A percentile compares a stretch with the other conserved stretches of the same genome.
These are phyloP conservation scores for Capreolus pygargus DNA, from an alignment of 2,113 vertebrate genomes.

Conservation along the genomic window DNA sequence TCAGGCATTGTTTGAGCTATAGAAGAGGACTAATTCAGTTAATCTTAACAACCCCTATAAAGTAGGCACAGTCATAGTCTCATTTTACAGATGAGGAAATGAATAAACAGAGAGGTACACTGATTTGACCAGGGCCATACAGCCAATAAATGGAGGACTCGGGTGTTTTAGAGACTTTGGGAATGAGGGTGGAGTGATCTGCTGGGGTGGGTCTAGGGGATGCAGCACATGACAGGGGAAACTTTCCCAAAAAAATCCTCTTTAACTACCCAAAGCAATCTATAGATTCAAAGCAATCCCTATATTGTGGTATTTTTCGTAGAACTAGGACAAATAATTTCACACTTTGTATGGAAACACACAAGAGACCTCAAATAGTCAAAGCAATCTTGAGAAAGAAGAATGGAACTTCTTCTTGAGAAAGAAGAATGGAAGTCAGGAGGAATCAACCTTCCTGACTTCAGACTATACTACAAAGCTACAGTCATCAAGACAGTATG, in stretches of 20 bases:
- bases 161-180: background rate
- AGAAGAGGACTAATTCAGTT: background rate
- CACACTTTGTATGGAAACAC: background rate
- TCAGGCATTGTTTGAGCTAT: background rate
- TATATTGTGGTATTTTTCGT: background rate
- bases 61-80: background rate
- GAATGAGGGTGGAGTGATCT: background rate
- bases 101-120: background rate
- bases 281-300: background rate
- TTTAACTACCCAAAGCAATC: background rate
- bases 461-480: background rate
- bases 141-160: background rate
- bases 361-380: background rate
- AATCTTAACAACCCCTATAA: background rate
- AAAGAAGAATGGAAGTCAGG: background rate
- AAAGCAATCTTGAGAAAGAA: background rate
- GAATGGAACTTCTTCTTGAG: background rate
- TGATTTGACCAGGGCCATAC: background rate
- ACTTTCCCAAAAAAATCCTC: background rate
- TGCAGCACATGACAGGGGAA: too few relatives aligned
- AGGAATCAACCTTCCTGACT: background rate
- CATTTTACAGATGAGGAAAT: background rate
- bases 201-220: background rate
- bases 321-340: background rate
- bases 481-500: background rate